Evolutionary conservation across 2,113 vertebrate genomes (phyloP), one percentile per base, ranked within the genome.

Genomic region (Podilymbus podiceps): DNA sequence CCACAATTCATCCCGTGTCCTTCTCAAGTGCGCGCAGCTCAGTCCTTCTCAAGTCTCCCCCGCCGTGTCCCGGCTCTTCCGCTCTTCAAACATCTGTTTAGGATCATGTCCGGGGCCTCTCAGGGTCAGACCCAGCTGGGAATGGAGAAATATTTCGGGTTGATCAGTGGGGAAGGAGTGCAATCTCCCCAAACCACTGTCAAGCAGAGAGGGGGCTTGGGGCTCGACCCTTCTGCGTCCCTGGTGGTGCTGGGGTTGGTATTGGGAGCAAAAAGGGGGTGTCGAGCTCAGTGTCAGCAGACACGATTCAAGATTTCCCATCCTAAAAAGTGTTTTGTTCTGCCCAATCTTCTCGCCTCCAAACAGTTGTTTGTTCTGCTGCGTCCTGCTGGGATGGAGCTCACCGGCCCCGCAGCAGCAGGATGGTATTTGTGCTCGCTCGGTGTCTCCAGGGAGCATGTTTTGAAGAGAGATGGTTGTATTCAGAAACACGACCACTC

Each of bases 391-490:
- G 60, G 38, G 56, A 71, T 8, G 9, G 55, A 78, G 50, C 56
- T 81, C 68, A 4, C 28, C 0, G 0, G 17, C 27, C 44, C 50
- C 0, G 1, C 23, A 23, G 25, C 56, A 63, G 79, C 62, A 33
- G 79, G 62, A 23, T 2, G 44, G 12, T 23, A 7, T 15, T 19
- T 76, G 91, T 56, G 67, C 72, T 63, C 7, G 0, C 35, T 15
- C 38, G 0, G 6, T 8, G 22, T 10, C 47, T 71, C 49, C 46
- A 19, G 72, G 17, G 49, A 56, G 9, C 9, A 1, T 0, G 3
- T 44, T 75, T 22, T 12, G 63, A 12, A 23, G 69, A 50, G 47
- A 49, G 3, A 8, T 0, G 4, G 28, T 3, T 11, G 15, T 64
- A 5, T 9, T 40, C 28, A 33, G 49, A 47, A 52, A 42, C 35